Conservation (phyloP, 2,113 vertebrate genomes). For the Isichthys henryi region DNA sequence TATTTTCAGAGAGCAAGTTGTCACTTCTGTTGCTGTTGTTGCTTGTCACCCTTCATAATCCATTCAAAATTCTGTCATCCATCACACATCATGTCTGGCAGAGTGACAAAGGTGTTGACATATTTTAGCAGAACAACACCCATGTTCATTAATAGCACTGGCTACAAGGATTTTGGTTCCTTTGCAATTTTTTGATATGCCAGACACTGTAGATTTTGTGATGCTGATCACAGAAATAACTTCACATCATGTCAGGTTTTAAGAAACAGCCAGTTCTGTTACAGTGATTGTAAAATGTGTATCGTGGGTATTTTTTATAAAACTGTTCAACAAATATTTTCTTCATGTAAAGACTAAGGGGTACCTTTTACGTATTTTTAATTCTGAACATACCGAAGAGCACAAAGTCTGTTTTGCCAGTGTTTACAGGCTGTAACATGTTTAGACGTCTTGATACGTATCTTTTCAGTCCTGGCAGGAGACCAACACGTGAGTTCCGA, state of each 20-base stretch:
- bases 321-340: background rate
- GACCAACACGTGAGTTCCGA: too few relatives aligned
- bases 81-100: background rate
- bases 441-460: too few relatives aligned
- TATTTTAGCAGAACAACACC: too few relatives aligned
- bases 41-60: background rate
- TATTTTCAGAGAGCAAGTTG: background rate
- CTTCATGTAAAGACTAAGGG: background rate
- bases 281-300: background rate
- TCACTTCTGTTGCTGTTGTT: background rate
- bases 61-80: background rate
- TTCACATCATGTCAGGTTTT: background rate
- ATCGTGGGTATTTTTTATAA: too few relatives aligned
- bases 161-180: too few relatives aligned
- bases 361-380: background rate
- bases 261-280: background rate
- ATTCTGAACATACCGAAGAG: background rate
- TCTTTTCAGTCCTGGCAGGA: too few relatives aligned
- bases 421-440: too few relatives aligned
- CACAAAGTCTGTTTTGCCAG: too few relatives aligned
- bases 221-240: background rate
- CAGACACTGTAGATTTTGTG: background rate
- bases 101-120: background rate
- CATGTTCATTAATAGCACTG: too few relatives aligned
- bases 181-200: too few relatives aligned